Evolutionary conservation across 2,888 invertebrate species (phyloP).

Genomic region (Rhopalosiphum nymphaeae): DNA sequence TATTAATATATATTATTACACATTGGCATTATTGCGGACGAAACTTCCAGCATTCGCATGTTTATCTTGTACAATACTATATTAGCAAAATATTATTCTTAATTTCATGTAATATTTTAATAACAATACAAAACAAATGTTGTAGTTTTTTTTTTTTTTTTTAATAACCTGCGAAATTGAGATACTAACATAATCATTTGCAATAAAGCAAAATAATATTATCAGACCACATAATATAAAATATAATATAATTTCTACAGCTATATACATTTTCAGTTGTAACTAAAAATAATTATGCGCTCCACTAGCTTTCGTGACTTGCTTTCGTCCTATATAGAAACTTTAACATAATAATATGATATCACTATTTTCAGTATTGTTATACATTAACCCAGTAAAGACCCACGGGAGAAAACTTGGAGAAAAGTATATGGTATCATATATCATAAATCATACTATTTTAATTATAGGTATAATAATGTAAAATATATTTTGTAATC

Average conservation of each 20-base stretch:
- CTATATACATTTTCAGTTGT: not conserved
- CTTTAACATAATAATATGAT: not conserved
- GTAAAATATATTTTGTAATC: not conserved
- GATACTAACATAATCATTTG: not conserved
- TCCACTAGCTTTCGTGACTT: not conserved
- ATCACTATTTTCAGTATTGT: not conserved
- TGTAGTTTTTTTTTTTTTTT: not conserved
- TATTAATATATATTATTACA: not conserved
- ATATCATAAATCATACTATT: not conserved
- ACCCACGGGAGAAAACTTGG: not conserved
- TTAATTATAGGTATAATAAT: not conserved
- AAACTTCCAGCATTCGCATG: not conserved
- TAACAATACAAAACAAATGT: not conserved
- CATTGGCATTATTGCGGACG: not conserved
- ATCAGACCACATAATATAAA: not conserved
- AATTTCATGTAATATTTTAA: not conserved
- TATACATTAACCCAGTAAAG: not conserved
- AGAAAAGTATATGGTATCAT: not conserved
- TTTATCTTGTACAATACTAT: not conserved
- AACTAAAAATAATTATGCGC: no score
- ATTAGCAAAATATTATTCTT: not conserved
- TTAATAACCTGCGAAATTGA: not conserved
- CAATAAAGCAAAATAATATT: not conserved
- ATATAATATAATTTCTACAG: not conserved
- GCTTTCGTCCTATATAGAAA: not conserved